phyloP scores from a whole-genome alignment of 2,888 invertebrate species.

The Chromoteleia sp. region DNA sequence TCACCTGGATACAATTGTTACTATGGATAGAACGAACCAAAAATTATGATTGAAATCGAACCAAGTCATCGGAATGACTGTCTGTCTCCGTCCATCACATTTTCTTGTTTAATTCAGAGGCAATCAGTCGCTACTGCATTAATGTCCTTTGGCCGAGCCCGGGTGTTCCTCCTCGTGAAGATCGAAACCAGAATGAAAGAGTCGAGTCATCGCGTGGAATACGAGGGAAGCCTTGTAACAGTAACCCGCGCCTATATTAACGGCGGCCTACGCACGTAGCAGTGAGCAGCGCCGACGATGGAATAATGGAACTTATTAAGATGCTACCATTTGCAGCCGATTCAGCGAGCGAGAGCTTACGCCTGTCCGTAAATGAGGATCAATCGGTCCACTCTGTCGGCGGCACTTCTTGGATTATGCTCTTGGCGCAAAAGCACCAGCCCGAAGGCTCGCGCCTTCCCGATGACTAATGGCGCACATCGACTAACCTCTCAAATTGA shows the following conservation, averaged over 20 bases:
- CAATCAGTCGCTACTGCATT: constrained; percentile 70
- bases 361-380: constrained; percentile 62
- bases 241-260: constrained; percentile 67
- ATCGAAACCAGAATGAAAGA: constrained; percentile 65
- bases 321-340: constrained; percentile 79
- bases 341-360: constrained; percentile 73
- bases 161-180: constrained; percentile 58
- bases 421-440: constrained; percentile 38
- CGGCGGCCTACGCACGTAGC: constrained; percentile 52
- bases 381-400: constrained; percentile 62
- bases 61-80: constrained; percentile 39
- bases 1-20: too few relatives aligned
- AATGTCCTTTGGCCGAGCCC: constrained; percentile 65
- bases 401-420: constrained; percentile 60
- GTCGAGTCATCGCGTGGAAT: constrained; percentile 68
- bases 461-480: constrained; percentile 78
- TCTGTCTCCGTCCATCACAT: constrained; percentile 25
- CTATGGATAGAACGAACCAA: neutral
- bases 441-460: constrained; percentile 75
- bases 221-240: constrained; percentile 70
- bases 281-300: constrained; percentile 46
- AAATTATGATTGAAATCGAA: constrained; percentile 51
- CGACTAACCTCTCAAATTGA: constrained; percentile 78
- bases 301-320: constrained; percentile 72
- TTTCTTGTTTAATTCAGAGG: constrained; percentile 62